Base-by-base conservation (phyloP, 2,888 invertebrate genomes). In the Epinotia nisella region DNA sequence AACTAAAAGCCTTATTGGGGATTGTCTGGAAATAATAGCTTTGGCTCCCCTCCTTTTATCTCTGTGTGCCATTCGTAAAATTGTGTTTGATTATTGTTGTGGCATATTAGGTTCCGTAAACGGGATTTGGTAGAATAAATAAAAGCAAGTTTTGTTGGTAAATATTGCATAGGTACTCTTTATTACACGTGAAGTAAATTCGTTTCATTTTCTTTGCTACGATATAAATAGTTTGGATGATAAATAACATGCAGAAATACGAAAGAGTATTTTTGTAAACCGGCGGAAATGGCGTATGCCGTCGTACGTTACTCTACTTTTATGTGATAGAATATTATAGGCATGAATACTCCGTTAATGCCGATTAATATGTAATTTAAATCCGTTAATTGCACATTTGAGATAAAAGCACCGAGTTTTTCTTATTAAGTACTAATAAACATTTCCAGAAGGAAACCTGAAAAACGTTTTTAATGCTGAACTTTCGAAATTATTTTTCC, bases 1-100 rank as follows among this genome's bases (percentile, higher is more conserved):
- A 78, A 75, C 78, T 79, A 78, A 79, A 80, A 78, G 79, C 80
- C 77, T 77, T 78, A 78, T 78, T 78, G 79, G 76, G 75, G 76
- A 75, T 76, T 72, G 74, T 74, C 77, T 79, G 76, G 78, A 76
- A 81, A 78, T 77, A 79, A 81, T 78, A 75, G 76, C 75, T 74
- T 76, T 74, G 73, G 75, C 75, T 78, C 77, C 59, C 72, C 51
- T 64, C 71, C 64, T 56, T 72, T 76, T 76, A 78, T 77, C 76
- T 76, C 73, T 71, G 70, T 74, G 70, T 58, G 73, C 76, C 71
- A 70, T 74, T 75, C 70, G 70, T 74, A 64, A 72, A 75, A 75
- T 75, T 75, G 74, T 76, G 71, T 76, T 72, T 72, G 73, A 75
- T 74, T 75, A 75, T 74, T 73, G 70, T 74, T 73, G 72, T 70